phyloP scores from a whole-genome alignment of 2,797 vertebrate species.

The Geotria australis region DNA sequence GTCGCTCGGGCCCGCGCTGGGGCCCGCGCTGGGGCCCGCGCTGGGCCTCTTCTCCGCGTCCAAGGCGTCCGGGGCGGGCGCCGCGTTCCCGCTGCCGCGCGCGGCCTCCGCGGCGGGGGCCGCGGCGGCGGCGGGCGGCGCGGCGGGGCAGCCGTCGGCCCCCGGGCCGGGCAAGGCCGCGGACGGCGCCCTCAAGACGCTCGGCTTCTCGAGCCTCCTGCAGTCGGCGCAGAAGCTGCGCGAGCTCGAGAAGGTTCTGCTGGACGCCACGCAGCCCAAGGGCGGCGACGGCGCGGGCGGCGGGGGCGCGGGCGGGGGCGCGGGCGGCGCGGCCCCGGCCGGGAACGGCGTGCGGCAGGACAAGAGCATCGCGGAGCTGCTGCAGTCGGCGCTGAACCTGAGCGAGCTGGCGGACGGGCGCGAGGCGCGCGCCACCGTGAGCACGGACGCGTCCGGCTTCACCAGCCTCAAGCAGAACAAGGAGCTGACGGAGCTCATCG shows the following conservation, averaged over 20 bases:
- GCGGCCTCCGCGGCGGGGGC: neutral
- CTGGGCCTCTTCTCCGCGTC: neutral
- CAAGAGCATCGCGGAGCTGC: neutral
- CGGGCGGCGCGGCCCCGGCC: neutral
- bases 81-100: neutral
- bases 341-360: neutral
- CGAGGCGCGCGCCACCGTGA: neutral
- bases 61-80: neutral
- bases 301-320: neutral
- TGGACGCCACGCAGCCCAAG: neutral
- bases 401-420: neutral
- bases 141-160: neutral
- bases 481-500: neutral
- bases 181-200: neutral
- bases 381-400: neutral
- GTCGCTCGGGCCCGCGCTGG: neutral
- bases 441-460: neutral
- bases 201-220: neutral
- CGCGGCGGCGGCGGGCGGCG: neutral
- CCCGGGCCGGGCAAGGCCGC: neutral
- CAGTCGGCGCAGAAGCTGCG: neutral
- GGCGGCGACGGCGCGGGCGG: neutral
- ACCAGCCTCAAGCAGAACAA: neutral
- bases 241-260: neutral
- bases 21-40: neutral